Evolutionary conservation across 2,888 invertebrate species (phyloP), one percentile per base, ranked within the genome.

Genomic region (Agapostemon virescens): DNA sequence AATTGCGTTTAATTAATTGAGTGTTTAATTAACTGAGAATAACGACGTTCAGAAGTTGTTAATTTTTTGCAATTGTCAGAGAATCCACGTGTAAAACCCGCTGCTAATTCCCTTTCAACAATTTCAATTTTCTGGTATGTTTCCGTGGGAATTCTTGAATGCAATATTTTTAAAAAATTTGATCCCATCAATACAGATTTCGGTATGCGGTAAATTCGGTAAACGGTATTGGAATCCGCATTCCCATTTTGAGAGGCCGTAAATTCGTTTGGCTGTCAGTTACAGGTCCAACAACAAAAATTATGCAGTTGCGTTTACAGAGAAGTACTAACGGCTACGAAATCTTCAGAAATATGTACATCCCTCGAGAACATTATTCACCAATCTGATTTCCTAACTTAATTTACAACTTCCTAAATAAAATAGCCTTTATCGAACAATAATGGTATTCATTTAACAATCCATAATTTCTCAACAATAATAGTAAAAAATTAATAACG

Each of bases 211-310:
- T 58, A 30, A 30, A 58, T 30, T 58, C 58, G 17, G 58, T 58
- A 30, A 58, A 58, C 58, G 58, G 67, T 67, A 73, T 73, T 64
- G 63, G 26, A 52, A 52, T 61, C 45, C 26, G 52, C 33, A 20
- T 23, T 9, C 30, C 58, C 58, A 30, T 58, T 58, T 58, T 58
- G 58, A 58, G 30, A 58, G 58, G 30, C 58, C 58, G 58, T 58
- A 58, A 58, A 58, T 58, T 58, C 58, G 58, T 17, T 58, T 30
- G 58, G 58, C 58, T 58, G 58, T 58, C 58, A 58, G 33, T 40
- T 20, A 15, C 23, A n/a, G 64, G 33, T 33, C 36, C 52, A 73
- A 42, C 26, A 30, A 58, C 58, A 58, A 58, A 58, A 58, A 58
- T 58, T 26, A 58, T 58, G 58, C 30, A 58, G 58, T 58, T 58